Conservation (phyloP, 2,113 vertebrate genomes). For the Eulemur macaco region DNA sequence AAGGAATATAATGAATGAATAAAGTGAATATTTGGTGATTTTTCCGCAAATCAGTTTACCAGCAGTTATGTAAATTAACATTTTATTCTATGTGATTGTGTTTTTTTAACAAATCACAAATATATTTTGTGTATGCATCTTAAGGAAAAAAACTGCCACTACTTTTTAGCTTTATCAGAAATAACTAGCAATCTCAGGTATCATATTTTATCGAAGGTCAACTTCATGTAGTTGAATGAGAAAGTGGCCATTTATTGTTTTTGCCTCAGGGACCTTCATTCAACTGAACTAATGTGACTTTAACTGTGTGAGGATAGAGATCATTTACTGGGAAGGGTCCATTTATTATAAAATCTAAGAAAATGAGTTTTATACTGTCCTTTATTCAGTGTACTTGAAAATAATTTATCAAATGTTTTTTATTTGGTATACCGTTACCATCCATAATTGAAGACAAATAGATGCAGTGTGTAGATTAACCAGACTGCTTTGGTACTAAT, state of each 20-base stretch:
- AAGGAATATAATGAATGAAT: background rate
- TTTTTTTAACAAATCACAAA: slow-evolving; percentile 1
- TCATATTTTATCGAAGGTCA: slow-evolving; percentile 25
- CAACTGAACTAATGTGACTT: background rate
- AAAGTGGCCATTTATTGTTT: background rate
- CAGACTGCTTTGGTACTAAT: background rate
- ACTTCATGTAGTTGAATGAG: background rate
- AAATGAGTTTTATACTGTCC: background rate
- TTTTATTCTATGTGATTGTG: background rate
- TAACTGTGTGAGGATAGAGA: background rate
- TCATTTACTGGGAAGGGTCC: background rate
- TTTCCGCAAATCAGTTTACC: background rate
- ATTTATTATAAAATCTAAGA: slow-evolving; percentile 1
- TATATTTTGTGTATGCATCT: background rate
- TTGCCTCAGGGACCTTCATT: background rate
- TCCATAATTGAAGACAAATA: background rate
- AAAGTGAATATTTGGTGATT: background rate
- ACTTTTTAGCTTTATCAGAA: background rate
- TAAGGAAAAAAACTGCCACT: background rate
- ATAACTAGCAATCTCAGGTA: background rate
- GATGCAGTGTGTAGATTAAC: background rate
- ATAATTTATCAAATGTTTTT: background rate
- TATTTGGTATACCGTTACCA: background rate
- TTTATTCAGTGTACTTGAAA: slow-evolving; percentile 30
- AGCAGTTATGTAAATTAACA: background rate